These are phyloP conservation scores for Connochaetes taurinus DNA, from an alignment of 2,113 vertebrate species.

Conservation along the genomic window DNA sequence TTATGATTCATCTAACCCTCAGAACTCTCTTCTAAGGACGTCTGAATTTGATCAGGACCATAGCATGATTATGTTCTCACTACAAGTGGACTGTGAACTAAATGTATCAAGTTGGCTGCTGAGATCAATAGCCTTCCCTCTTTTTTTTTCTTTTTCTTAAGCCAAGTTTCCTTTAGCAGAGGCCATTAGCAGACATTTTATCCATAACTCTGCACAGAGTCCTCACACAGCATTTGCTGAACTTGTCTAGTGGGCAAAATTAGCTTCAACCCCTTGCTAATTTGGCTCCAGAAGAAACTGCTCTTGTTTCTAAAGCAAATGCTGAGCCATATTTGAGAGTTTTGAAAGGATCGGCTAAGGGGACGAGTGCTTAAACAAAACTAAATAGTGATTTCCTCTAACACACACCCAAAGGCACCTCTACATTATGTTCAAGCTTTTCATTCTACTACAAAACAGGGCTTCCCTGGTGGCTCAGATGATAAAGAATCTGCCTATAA, in stretches of 20 bases:
- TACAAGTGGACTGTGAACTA: conserved; percentile 63
- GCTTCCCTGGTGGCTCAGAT: neutral
- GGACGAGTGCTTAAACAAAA: neutral
- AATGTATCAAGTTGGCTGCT: conserved; percentile 55
- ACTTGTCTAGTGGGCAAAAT: neutral
- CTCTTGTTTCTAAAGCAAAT: neutral
- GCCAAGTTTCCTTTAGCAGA: conserved; percentile 42
- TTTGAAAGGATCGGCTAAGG: neutral
- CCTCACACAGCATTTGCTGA: neutral
- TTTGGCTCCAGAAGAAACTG: conserved; percentile 23
- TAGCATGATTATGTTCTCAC: conserved; percentile 63
- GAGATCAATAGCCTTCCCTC: conserved; percentile 34
- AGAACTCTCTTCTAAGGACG: conserved; percentile 31
- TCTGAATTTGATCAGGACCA: conserved; percentile 27
- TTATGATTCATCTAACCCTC: neutral
- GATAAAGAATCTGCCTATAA: neutral
- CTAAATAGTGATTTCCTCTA: neutral
- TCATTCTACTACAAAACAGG: neutral
- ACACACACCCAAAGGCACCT: neutral
- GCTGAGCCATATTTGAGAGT: neutral
- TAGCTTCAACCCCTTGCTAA: neutral
- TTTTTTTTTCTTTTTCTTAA: neutral
- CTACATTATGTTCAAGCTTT: neutral
- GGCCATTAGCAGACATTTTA: neutral
- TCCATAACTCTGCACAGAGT: neutral